phyloP scores from a whole-genome alignment of 2,113 vertebrate species.

The Murina feae region DNA sequence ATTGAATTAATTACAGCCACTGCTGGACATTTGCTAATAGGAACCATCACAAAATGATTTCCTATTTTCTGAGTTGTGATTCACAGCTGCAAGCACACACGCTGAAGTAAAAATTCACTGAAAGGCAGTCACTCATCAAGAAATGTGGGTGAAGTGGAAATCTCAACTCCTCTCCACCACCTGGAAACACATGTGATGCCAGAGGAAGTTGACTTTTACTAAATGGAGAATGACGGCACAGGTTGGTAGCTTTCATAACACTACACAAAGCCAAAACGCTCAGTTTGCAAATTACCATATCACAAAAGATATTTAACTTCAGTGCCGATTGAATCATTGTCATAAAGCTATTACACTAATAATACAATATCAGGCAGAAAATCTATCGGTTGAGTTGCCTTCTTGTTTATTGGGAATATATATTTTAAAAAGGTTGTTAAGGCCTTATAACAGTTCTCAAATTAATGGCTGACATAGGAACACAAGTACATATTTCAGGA shows the following conservation, averaged over 20 bases:
- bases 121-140: background rate
- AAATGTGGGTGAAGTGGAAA: background rate
- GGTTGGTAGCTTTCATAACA: background rate
- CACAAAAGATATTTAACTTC: constrained; percentile 34
- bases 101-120: background rate
- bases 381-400: constrained; percentile 45
- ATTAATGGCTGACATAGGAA: constrained; percentile 21
- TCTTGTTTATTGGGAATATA: constrained; percentile 51
- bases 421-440: background rate
- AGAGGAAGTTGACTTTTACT: background rate
- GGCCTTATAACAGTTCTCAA: constrained; percentile 40
- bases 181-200: background rate
- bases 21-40: constrained; percentile 11
- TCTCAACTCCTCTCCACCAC: background rate
- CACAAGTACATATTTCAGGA: constrained; percentile 46
- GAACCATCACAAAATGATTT: background rate
- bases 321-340: constrained; percentile 59
- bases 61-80: constrained; percentile 5
- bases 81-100: background rate
- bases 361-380: constrained; percentile 58
- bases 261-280: background rate
- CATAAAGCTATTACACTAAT: constrained; percentile 51
- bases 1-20: constrained; percentile 53
- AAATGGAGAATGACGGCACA: background rate
- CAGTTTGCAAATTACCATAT: constrained; percentile 46